phyloP scores from a whole-genome alignment of 2,888 invertebrate genomes.

The Tridacna crocea region DNA sequence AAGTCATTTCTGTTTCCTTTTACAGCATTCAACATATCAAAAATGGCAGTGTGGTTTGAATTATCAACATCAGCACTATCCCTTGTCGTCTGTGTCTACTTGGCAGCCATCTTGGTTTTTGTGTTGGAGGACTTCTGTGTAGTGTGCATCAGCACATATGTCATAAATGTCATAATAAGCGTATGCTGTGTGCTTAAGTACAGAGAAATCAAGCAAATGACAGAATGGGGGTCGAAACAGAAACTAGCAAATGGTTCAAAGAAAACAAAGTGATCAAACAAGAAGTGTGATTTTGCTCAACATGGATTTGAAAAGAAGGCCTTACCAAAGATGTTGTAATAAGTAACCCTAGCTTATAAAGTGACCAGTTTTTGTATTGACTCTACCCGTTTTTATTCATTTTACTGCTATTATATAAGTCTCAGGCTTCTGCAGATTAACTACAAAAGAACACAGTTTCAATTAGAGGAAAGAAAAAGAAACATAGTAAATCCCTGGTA shows the following conservation, averaged over 20 bases:
- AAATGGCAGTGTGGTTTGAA: slow-evolving; percentile 63
- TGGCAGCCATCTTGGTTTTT: slow-evolving; percentile 91
- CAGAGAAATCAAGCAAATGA: slow-evolving; percentile 19
- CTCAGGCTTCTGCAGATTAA: too few relatives aligned
- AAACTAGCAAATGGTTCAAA: slow-evolving; percentile 31
- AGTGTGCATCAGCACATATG: slow-evolving; percentile 91
- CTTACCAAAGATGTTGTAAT: too few relatives aligned
- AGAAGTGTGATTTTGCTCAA: neutral
- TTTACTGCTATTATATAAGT: too few relatives aligned
- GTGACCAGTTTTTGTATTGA: too few relatives aligned
- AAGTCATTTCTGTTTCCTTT: slow-evolving; percentile 12
- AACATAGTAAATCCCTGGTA: too few relatives aligned
- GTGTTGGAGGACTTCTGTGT: slow-evolving; percentile 92
- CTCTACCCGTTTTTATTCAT: too few relatives aligned
- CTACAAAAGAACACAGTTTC: too few relatives aligned
- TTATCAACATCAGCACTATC: slow-evolving; percentile 86
- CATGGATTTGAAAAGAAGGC: neutral
- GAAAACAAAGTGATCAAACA: slow-evolving; percentile 28
- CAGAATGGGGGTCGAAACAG: neutral
- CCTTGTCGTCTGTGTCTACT: slow-evolving; percentile 89
- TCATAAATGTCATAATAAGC: slow-evolving; percentile 64
- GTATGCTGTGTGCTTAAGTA: slow-evolving; percentile 47
- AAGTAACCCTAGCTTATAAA: too few relatives aligned
- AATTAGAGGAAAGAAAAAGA: too few relatives aligned
- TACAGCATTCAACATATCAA: slow-evolving; percentile 66